phyloP scores from a whole-genome alignment of 1,140 invertebrate genomes.

The Streblospio benedicti region DNA sequence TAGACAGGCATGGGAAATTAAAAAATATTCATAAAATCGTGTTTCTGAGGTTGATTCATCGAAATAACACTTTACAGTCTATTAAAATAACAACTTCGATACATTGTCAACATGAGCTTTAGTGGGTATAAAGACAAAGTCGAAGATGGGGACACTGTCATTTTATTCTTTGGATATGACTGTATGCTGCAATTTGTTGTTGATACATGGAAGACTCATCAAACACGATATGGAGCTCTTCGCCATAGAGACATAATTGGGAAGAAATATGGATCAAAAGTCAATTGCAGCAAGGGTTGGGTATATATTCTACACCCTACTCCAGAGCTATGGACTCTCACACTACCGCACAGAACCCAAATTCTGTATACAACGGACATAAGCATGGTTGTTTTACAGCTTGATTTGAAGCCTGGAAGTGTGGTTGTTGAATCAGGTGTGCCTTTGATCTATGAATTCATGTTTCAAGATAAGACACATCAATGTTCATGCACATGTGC shows the following conservation, averaged over 20 bases:
- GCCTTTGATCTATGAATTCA: too few relatives aligned
- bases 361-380: constrained; percentile 97
- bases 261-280: constrained; percentile 48
- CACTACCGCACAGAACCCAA: constrained; percentile 89
- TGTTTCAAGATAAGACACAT: too few relatives aligned
- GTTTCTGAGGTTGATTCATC: too few relatives aligned
- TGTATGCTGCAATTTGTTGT: constrained; percentile 56
- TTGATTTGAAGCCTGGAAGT: constrained; percentile 80
- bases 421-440: constrained; percentile 82
- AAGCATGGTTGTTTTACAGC: constrained; percentile 78
- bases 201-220: constrained; percentile 68
- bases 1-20: too few relatives aligned
- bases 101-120: constrained; percentile 85
- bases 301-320: constrained; percentile 84
- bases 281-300: constrained; percentile 67
- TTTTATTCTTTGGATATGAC: constrained; percentile 77
- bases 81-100: too few relatives aligned
- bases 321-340: constrained; percentile 90
- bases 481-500: too few relatives aligned
- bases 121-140: constrained; percentile 67
- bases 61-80: too few relatives aligned
- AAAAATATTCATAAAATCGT: too few relatives aligned
- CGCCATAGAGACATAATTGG: constrained; percentile 81
- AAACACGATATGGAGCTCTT: constrained; percentile 87
- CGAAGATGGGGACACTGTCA: constrained; percentile 80